phyloP scores from a whole-genome alignment of 2,888 invertebrate genomes.

The Sialis fuliginosa region DNA sequence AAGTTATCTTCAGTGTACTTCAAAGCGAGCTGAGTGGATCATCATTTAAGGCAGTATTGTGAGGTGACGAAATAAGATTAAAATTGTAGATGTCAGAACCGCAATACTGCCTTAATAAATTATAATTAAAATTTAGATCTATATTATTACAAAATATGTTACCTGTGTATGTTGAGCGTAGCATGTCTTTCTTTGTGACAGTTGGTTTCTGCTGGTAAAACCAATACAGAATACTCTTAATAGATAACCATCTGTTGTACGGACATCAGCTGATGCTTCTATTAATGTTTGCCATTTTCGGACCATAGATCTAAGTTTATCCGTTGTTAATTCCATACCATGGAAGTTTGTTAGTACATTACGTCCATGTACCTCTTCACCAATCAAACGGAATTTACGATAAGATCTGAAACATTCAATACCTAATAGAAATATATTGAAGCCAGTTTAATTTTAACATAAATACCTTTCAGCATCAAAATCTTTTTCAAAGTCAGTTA shows the following conservation, averaged over 20 bases:
- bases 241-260: conserved; percentile 93
- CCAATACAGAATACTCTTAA: conserved; percentile 97
- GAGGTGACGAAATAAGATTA: too few species aligned
- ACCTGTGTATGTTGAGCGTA: conserved; percentile 98
- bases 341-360: conserved; percentile 98
- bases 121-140: not conserved
- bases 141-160: conserved; percentile 12
- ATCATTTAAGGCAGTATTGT: too few species aligned
- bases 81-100: too few species aligned
- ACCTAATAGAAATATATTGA: too few species aligned
- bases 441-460: not conserved
- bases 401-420: conserved; percentile 42
- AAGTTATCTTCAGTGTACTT: too few species aligned
- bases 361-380: conserved; percentile 93
- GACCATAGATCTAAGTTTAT: conserved; percentile 97
- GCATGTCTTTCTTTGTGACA: conserved; percentile 92
- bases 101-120: too few species aligned
- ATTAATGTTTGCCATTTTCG: conserved; percentile 99
- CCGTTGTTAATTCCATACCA: conserved; percentile 98
- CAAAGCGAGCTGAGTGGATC: too few species aligned
- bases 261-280: conserved; percentile 93
- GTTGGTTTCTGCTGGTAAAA: conserved; percentile 90
- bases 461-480: conserved; percentile 75
- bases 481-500: conserved; percentile 95
- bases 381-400: conserved; percentile 94